A percentile compares a stretch with the other conserved stretches of the same genome.
These are phyloP conservation scores for Conchocele bisecta DNA, from an alignment of 2,888 invertebrate species.

Conservation along the genomic window DNA sequence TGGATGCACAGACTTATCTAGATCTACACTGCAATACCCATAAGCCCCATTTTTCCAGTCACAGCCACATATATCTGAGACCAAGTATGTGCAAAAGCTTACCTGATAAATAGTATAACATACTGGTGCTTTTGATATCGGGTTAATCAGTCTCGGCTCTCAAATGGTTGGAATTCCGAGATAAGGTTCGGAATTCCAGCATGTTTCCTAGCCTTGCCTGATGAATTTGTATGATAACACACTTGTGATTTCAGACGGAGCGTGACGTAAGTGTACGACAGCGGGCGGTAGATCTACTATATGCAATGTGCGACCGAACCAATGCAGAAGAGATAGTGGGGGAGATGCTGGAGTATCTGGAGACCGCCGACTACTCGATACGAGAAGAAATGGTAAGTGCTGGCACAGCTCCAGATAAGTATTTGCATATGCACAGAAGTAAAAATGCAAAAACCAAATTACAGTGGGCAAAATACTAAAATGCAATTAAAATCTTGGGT, in stretches of 20 bases:
- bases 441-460: not conserved
- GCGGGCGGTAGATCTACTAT: constrained; percentile 98
- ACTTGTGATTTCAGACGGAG: constrained; percentile 92
- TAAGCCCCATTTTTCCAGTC: too few relatives aligned
- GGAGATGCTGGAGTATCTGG: constrained; percentile 99
- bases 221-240: too few relatives aligned
- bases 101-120: too few relatives aligned
- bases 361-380: constrained; percentile 99
- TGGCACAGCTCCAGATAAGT: not conserved
- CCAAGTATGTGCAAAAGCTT: too few relatives aligned
- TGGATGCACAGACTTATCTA: too few relatives aligned
- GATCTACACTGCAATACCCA: too few relatives aligned
- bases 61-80: too few relatives aligned
- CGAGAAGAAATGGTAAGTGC: constrained; percentile 96
- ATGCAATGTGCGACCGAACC: constrained; percentile 99
- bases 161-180: too few relatives aligned
- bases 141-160: too few relatives aligned
- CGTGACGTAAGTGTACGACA: constrained; percentile 99
- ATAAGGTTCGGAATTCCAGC: too few relatives aligned
- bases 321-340: constrained; percentile 99
- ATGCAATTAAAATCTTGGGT: not conserved
- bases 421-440: not conserved
- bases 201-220: too few relatives aligned
- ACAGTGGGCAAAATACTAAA: not conserved
- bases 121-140: too few relatives aligned